Base-by-base conservation (phyloP, 2,888 invertebrate genomes). In the Alsophila aescularia region DNA sequence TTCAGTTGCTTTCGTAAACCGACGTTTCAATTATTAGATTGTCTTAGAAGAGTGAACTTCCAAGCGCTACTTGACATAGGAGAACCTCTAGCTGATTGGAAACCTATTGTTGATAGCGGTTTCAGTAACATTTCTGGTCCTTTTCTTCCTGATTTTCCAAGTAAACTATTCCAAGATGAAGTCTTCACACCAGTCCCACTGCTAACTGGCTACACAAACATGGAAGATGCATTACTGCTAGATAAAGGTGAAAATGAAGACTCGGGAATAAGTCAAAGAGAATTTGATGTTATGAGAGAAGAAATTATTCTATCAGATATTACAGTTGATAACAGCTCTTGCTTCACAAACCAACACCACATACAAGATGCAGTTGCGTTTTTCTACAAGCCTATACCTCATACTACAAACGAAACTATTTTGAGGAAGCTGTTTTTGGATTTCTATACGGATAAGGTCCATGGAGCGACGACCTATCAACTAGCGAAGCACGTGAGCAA, bases 121-220 rank as follows among this genome's bases (percentile, higher is more conserved):
- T 90, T 95, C 37, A 95, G 94, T 48, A 96, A 95, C 66, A 92
- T 92, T 14, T 92, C 93, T 0, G 92, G 93, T 27, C 92, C 94
- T 0, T 96, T 96, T 73, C 83, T 97, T 36, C 90, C 95, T 27
- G 95, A 94, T 66, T 87, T 93, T 44, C 96, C 96, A 0, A 93
- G 90, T 56, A 92, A 88, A 64, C 81, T 94, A 45, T 93, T 96
- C 55, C 93, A 93, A 62, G 90, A 87, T 47, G 95, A 94, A 8
- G 91, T 92, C 24, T 94, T 93, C 60, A 92, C 93, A 53, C 93
- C 95, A 49, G 94, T 96, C 0, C 96, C 96, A 0, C 72, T 96
- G 10, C 79, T 97, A 66, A 93, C 94, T n/a, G 96, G 96, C 0
- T 96, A 94, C 67, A 96, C 96, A 0, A 94, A 95, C 66, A 96